phyloP scores from a whole-genome alignment of 2,888 invertebrate species.

The Caenorhabditis macrosperma region DNA sequence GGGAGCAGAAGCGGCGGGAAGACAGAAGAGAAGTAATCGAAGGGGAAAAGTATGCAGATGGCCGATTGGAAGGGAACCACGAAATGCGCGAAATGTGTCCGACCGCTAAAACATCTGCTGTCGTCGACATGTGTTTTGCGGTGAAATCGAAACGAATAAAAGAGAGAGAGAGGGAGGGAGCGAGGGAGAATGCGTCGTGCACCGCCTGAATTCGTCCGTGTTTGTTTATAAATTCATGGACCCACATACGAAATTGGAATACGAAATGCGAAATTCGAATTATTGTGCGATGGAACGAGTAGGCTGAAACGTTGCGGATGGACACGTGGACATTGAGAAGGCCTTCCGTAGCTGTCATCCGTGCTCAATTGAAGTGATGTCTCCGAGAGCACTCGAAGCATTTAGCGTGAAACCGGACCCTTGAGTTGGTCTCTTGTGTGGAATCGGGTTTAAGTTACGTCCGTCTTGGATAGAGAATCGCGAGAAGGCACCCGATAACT shows the following conservation, averaged over 20 bases:
- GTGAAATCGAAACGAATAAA: conserved; percentile 5
- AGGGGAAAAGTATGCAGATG: conserved; percentile 28
- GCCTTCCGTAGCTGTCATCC: too few species aligned
- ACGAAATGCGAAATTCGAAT: neutral
- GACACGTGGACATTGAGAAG: neutral
- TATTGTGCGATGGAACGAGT: neutral
- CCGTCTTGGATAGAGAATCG: too few species aligned
- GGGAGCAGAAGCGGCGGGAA: conserved; percentile 3
- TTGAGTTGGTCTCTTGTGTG: too few species aligned
- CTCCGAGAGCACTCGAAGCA: too few species aligned
- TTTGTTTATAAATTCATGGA: conserved; percentile 50
- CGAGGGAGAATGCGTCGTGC: conserved; percentile 18
- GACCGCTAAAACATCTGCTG: conserved; percentile 49
- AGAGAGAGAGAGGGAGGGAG: neutral
- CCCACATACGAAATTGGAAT: conserved; percentile 1
- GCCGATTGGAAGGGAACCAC: conserved; percentile 2
- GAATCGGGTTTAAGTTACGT: too few species aligned
- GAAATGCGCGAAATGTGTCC: conserved; percentile 36
- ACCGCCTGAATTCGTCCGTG: conserved; percentile 34
- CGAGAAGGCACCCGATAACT: too few species aligned
- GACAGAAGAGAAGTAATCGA: conserved; percentile 16
- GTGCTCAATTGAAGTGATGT: too few species aligned
- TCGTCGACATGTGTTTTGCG: conserved; percentile 44
- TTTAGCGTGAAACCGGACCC: too few species aligned
- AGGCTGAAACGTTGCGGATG: neutral